phyloP scores from a whole-genome alignment of 2,797 vertebrate species.

The Syngnathus acus region DNA sequence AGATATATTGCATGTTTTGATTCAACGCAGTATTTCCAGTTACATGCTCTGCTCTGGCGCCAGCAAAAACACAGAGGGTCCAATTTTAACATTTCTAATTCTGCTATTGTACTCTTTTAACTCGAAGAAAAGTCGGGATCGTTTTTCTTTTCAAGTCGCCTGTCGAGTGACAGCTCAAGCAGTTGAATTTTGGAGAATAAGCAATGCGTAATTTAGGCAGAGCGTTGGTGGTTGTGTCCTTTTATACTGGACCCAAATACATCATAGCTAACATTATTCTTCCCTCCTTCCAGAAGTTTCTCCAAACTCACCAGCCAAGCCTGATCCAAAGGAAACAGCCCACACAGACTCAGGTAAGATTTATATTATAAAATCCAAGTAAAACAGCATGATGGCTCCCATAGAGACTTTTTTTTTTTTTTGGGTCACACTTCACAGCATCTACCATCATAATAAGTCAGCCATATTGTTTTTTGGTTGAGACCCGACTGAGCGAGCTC shows the following conservation, averaged over 20 bases:
- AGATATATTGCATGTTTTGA: constrained; percentile 24
- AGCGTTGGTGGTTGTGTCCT: constrained; percentile 19
- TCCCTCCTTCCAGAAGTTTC: constrained; percentile 48
- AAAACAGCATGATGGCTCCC: constrained; percentile 49
- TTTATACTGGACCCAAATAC: constrained; percentile 14
- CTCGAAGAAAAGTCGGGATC: constrained; percentile 21
- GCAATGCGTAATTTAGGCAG: constrained; percentile 14
- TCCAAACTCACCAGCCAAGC: constrained; percentile 44
- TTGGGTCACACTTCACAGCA: constrained; percentile 28
- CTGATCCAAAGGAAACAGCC: constrained; percentile 47
- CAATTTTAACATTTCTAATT: constrained; percentile 44
- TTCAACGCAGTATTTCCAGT: constrained; percentile 22
- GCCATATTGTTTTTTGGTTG: neutral
- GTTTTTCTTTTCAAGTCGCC: constrained; percentile 28
- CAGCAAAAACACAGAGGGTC: constrained; percentile 58
- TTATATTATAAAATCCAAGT: constrained; percentile 25
- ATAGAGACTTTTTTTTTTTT: constrained; percentile 32
- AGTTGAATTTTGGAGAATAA: constrained; percentile 28
- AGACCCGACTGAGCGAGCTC: constrained; percentile 9
- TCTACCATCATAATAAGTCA: constrained; percentile 2
- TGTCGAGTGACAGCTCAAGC: constrained; percentile 31
- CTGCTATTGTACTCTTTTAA: constrained; percentile 44
- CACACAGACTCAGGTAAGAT: constrained; percentile 52
- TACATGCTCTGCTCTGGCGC: constrained; percentile 14
- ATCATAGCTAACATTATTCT: constrained; percentile 4